Evolutionary conservation across 1,140 invertebrate species (phyloP), one percentile per base, ranked within the genome.

Genomic region (Zaprionus kolodkinae): DNA sequence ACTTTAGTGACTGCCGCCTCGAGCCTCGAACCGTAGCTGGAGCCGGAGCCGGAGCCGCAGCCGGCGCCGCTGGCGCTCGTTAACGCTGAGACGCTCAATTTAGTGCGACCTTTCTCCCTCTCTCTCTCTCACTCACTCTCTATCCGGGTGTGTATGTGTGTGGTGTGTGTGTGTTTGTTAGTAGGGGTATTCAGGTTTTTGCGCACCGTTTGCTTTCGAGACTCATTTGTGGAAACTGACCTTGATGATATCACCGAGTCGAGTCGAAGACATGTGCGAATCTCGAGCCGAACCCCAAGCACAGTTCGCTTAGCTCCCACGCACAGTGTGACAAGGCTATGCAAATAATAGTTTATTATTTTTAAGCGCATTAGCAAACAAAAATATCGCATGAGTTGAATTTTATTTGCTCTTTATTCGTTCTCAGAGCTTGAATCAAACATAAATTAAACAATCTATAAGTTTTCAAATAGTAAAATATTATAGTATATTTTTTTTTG

Each of bases 51-150:
- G 21, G 17, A 52, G 50, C 6, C 13, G 52, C 21, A 30, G 45
- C 33, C 63, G 77, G 63, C 57, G 76, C 72, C 66, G 57, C 43
- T 73, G 80, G 70, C 63, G 67, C 81, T 89, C 85, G 84, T 88
- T 87, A 88, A 84, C 85, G 78, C 84, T 80, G 84, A 89, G 84
- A 89, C 85, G 84, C 84, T 87, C 80, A 88, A 87, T 87, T 87
- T 87, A 84, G 83, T 81, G 80, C 76, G 77, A 80, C 62, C 78
- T 80, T 27, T 33, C 56, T 43, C 40, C 15, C 36, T 12, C 40
- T n/a, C 56, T 43, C 40, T 1, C 40, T 27, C 54, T 40, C 30
- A 9, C 33, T 9, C 33, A n/a, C n/a, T n/a, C n/a, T n/a, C n/a
- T n/a, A n/a, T n/a, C n/a, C n/a, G n/a, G n/a, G n/a, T n/a, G n/a